phyloP scores from a whole-genome alignment of 2,888 invertebrate genomes.

The Melipona bicolor region DNA sequence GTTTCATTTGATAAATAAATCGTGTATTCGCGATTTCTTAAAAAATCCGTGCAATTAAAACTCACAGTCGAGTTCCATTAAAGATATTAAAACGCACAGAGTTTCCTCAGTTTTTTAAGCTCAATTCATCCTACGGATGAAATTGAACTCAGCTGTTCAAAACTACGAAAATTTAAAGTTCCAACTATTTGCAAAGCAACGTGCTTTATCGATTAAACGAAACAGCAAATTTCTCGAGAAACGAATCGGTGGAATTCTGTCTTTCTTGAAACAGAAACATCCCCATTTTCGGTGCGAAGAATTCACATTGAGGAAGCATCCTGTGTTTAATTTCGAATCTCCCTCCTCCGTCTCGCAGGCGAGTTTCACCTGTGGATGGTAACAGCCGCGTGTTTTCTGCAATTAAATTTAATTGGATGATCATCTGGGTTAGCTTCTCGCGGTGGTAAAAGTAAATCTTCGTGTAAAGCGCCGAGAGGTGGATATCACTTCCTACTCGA shows the following conservation, averaged over 20 bases:
- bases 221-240: neutral
- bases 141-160: neutral
- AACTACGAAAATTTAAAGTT: neutral
- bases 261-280: neutral
- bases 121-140: neutral
- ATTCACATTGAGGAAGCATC: neutral
- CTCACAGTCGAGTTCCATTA: too few relatives aligned
- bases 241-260: neutral
- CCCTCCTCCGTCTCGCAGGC: neutral
- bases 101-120: neutral
- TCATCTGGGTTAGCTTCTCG: constrained; percentile 4
- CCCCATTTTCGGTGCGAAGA: neutral
- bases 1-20: too few relatives aligned
- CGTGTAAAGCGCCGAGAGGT: neutral
- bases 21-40: too few relatives aligned
- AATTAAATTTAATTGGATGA: constrained; percentile 10
- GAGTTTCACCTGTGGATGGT: neutral
- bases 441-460: constrained; percentile 14
- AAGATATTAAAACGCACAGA: neutral
- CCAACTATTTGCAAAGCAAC: neutral
- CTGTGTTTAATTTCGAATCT: neutral
- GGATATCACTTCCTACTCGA: constrained; percentile 23
- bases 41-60: too few relatives aligned
- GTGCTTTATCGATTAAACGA: neutral
- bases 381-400: neutral